Percentiles rank a stretch among this genome's conserved stretches.
Conservation (phyloP, 2,888 invertebrate species). For the Gibbula magus region DNA sequence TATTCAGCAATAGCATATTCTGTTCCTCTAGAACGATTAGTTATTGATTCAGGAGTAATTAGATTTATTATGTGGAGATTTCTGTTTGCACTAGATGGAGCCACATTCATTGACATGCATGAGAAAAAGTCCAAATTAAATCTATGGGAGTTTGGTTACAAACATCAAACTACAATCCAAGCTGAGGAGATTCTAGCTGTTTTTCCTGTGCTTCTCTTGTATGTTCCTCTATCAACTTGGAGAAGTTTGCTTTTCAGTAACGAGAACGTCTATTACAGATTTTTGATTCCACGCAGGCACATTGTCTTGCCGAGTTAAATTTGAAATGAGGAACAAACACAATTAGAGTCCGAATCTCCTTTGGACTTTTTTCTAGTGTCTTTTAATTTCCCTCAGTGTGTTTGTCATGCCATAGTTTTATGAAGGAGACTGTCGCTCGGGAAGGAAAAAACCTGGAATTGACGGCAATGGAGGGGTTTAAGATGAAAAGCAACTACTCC, state of each 20-base stretch:
- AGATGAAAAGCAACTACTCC: constrained; percentile 19
- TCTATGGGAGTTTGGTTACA: too few species aligned
- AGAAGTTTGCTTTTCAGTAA: neutral
- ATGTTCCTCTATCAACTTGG: neutral
- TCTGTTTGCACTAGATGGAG: too few species aligned
- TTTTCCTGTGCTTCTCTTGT: too few species aligned
- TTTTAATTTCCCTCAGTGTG: constrained; percentile 23
- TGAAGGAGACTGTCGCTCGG: neutral
- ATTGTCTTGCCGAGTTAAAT: constrained; percentile 12
- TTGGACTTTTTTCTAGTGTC: constrained; percentile 8
- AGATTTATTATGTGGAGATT: too few species aligned
- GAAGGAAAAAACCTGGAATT: neutral
- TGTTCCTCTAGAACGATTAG: too few species aligned
- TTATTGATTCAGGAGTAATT: too few species aligned
- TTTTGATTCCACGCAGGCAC: neutral
- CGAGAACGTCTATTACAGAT: neutral
- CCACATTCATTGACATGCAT: too few species aligned
- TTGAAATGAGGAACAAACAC: constrained; percentile 25
- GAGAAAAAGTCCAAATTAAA: too few species aligned
- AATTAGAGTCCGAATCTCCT: constrained; percentile 24
- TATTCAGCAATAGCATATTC: too few species aligned
- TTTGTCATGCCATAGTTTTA: constrained; percentile 13
- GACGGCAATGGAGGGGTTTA: constrained; percentile 9
- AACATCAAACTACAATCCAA: too few species aligned
- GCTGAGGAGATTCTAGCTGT: too few species aligned